phyloP scores from a whole-genome alignment of 2,797 vertebrate genomes.

The Anisognathus igniventris region DNA sequence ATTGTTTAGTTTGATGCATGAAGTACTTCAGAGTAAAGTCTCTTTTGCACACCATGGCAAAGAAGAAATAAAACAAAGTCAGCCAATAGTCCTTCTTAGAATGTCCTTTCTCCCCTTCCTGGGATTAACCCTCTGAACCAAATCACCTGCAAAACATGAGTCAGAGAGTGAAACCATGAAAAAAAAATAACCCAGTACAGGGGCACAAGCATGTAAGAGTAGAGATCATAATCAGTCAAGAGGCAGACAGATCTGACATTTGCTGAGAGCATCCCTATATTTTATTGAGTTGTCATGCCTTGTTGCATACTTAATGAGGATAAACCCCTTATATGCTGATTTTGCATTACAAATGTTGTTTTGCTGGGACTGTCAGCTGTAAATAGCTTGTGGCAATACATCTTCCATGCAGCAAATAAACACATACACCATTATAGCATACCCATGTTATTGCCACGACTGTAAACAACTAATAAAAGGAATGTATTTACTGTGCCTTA shows the following conservation, averaged over 20 bases:
- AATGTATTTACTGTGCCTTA: conserved; percentile 46
- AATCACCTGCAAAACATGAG: neutral
- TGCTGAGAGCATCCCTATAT: conserved; percentile 30
- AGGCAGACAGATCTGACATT: conserved; percentile 49
- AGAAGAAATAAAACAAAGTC: neutral
- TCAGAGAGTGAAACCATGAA: neutral
- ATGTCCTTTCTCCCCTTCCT: neutral
- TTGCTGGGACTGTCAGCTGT: conserved; percentile 35
- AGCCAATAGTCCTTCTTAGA: neutral
- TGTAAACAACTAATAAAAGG: conserved; percentile 61
- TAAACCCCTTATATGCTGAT: conserved; percentile 2
- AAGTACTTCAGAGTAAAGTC: neutral
- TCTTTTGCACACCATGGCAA: accelerated
- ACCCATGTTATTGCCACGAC: conserved; percentile 46
- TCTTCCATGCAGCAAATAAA: conserved; percentile 45
- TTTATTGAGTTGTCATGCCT: conserved; percentile 54
- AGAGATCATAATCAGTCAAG: conserved; percentile 23
- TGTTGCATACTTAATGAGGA: conserved; percentile 53
- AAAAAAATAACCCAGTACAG: neutral
- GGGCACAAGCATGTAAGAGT: neutral
- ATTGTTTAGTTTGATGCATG: neutral
- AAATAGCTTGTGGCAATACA: conserved; percentile 52
- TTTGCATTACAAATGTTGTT: conserved; percentile 47
- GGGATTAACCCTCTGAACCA: neutral
- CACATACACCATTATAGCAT: conserved; percentile 9